Base-by-base conservation (phyloP, 1,140 invertebrate species). In the Steinernema feltiae region DNA sequence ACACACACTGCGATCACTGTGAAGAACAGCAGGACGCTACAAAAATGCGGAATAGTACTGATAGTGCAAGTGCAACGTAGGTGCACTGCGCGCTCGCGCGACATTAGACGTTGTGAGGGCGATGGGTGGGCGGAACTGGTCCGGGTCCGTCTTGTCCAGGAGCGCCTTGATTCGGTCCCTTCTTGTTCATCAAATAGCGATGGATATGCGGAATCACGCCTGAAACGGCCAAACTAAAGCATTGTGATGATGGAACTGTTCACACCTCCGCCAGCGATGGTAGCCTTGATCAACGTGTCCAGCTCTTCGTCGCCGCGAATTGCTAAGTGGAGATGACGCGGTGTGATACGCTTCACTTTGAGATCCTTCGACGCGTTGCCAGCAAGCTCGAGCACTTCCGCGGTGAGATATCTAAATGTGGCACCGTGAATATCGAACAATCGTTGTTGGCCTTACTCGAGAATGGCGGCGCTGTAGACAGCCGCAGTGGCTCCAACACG, bases 301-400 rank as follows among this genome's bases (percentile, higher is more conserved):
- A 99, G 90, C 89, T 99, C 97, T 90, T 99, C 97, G 85, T 99
- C 97, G 88, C 97, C 96, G 89, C 97, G 91, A 88, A 99, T 99
- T 80, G 97, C 97, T 73, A 99, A 89, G 88, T 99, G 97, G 86
- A 99, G 92, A 90, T 99, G 97, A 87, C 97, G 92, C 41, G 97
- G 97, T 48, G 96, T 99, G 83, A 99, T 99, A 91, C 97, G 93
- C 89, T 99, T 99, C 76, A 98, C 96, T 90, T 99, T 98, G 83
- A 99, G 91, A 92, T 99, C 97, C 88, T 99, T 99, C 79, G 94
- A 97, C 69, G 97, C 97, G 88, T 99, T 99, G 70, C 97, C 97
- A 74, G 90, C 90, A 87, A 90, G 90, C 85, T 91, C 90, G 70
- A 97, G 88, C 0, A 97, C 94, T 93, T 95, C 82, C 70, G 35